Evolutionary conservation across 2,113 vertebrate species (phyloP).

Genomic region (Lucifuga dentata): DNA sequence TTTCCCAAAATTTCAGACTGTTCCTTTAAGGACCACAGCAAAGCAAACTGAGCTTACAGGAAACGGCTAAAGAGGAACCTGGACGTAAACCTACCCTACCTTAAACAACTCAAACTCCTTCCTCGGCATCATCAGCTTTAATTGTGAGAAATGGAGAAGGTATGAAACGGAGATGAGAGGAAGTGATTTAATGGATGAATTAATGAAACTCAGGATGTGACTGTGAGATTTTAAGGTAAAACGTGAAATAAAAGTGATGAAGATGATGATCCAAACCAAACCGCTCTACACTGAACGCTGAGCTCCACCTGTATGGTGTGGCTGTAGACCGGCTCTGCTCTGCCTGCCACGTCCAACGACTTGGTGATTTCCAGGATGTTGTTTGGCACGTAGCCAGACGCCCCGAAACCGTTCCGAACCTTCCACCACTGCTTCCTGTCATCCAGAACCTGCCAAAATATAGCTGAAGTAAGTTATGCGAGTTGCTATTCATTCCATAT

Average conservation of each 20-base stretch:
- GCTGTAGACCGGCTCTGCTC: conserved; percentile 88
- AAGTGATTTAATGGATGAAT: not conserved
- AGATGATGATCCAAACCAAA: too few relatives aligned
- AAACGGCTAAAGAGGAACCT: conserved; percentile 16
- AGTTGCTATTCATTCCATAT: too few relatives aligned
- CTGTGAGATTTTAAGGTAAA: too few relatives aligned
- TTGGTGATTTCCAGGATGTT: conserved; percentile 92
- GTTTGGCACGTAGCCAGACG: conserved; percentile 95
- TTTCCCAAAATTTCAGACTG: conserved; percentile 38
- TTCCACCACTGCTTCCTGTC: conserved; percentile 99
- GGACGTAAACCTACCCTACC: conserved; percentile 85
- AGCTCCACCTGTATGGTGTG: conserved; percentile 92
- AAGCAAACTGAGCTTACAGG: conserved; percentile 1
- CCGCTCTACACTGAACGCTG: not conserved
- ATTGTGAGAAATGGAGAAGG: conserved; percentile 40
- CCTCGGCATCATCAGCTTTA: conserved; percentile 99
- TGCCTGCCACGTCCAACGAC: conserved; percentile 80
- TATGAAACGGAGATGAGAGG: not conserved
- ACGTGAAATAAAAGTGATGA: not conserved
- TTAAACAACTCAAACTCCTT: conserved; percentile 99
- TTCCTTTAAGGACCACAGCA: conserved; percentile 55
- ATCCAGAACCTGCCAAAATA: conserved; percentile 88
- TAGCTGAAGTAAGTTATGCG: too few relatives aligned
- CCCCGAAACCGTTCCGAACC: conserved; percentile 88
- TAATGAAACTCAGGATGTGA: not conserved